Evolutionary conservation across 2,797 vertebrate species (phyloP), one percentile per base, ranked within the genome.

Genomic region (Euthynnus affinis): DNA sequence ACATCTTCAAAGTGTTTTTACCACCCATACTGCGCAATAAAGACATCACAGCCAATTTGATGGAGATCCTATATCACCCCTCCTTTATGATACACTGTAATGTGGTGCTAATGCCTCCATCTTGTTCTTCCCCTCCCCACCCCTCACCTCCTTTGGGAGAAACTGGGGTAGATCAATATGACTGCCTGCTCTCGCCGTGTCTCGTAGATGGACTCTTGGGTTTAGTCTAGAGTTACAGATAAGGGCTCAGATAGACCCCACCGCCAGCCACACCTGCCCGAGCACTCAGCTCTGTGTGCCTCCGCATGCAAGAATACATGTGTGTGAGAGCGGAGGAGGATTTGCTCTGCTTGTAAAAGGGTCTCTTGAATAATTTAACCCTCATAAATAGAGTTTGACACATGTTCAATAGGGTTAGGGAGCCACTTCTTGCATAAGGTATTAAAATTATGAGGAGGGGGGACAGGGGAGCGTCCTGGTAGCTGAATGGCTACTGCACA

Each of bases 171-270:
- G 92, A 95, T 95, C 93, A 92, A 94, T 95, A 94, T 75, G 81
- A 83, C 89, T 83, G 89, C 87, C 68, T 65, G 80, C 81, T 80
- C 86, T 83, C 80, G 74, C 71, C 79, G 76, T 40, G 74, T 83
- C 91, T 93, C 77, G 78, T 74, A 80, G 90, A 93, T 88, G 83
- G 90, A 89, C 90, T 91, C 87, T 79, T 89, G 92, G 90, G 84
- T 87, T 87, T 73, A 67, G 84, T 94, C 91, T 96, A 92, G 88
- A 89, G 92, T 95, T 95, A 93, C 95, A 93, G 79, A 92, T 85
- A 70, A 83, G 61, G 76, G 87, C 89, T 92, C 61, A 62, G 78
- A 83, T 82, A 59, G 88, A 86, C 83, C 83, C 64, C 67, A 71
- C 71, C 5, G 61, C 51, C 46, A 15, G 78, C 78, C 83, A 71